Base-by-base conservation (phyloP, 2,888 invertebrate genomes). In the Brenthis daphne region DNA sequence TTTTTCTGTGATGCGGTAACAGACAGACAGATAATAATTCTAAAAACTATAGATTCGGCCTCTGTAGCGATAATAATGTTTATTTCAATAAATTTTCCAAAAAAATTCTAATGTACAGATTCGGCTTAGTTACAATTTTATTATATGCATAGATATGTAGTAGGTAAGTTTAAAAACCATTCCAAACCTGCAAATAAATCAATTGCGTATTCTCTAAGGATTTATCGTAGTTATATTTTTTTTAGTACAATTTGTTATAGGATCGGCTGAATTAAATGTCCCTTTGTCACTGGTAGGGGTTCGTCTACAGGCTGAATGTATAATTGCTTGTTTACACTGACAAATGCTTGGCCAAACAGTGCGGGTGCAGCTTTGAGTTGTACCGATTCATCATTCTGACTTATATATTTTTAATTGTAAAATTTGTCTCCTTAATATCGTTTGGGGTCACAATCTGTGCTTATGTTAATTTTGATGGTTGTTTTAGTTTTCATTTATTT, bases 271-370 rank as follows among this genome's bases (percentile, higher is more conserved):
- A 85, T 85, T 83, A 85, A 88, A 86, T 79, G 83, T 78, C 79
- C 81, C 76, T 80, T 86, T 88, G 86, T 85, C 88, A 88, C 84
- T 87, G 83, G 85, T 80, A 82, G 80, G 89, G 89, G 87, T 82
- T 84, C 82, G 77, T 80, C 80, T 80, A 77, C 76, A 50, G 55
- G 74, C 75, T 74, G 70, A 77, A 77, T 80, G 78, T 80, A 84
- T 85, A 88, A 89, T 89, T 84, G 86, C 84, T 85, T 89, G 88
- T 89, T 89, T 88, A 83, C 82, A 80, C 73, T 88, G 86, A 89
- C 85, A 87, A 88, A 89, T 87, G 87, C 78, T 78, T 65, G 65
- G 70, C 68, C 70, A 64, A 60, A 57, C 53, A 64, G 57, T 65
- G 65, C 67, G 68, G 66, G 56, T 58, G 57, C 54, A 68, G 37